A percentile compares a stretch with the other conserved stretches of the same genome.
Conservation (phyloP, 2,797 vertebrate species). For the Knipowitschia caucasica region DNA sequence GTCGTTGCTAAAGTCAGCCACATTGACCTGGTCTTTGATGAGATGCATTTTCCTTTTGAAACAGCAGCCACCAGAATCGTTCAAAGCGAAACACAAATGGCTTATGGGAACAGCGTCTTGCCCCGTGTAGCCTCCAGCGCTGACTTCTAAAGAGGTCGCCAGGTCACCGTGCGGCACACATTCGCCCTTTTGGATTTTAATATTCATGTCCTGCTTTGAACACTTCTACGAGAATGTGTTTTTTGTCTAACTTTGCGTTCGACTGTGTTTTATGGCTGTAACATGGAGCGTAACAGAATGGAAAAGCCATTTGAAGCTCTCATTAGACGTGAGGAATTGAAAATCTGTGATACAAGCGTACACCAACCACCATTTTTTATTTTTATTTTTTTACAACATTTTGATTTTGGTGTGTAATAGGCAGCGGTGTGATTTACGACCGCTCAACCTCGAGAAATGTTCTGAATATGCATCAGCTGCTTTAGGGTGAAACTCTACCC, state of each 20-base stretch:
- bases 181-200: constrained; percentile 1
- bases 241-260: constrained; percentile 12
- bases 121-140: constrained; percentile 14
- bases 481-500: constrained; percentile 30
- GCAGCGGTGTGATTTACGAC: constrained; percentile 42
- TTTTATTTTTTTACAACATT: constrained; percentile 27
- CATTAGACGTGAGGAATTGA: constrained; percentile 34
- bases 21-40: constrained; percentile 34
- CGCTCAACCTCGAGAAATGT: constrained; percentile 32
- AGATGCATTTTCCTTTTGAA: constrained; percentile 36
- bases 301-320: constrained; percentile 34
- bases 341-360: constrained; percentile 18
- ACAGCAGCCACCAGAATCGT: constrained; percentile 14
- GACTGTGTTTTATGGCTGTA: constrained; percentile 15
- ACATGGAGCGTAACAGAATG: constrained; percentile 17
- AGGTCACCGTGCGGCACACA: constrained; percentile 6
- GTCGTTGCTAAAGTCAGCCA: constrained; percentile 12
- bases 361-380: constrained; percentile 29
- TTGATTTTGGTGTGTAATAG: constrained; percentile 38
- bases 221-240: constrained; percentile 19
- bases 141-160: constrained; percentile 7
- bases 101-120: constrained; percentile 25
- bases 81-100: constrained; percentile 25
- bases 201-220: constrained; percentile 20
- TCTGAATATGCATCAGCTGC: constrained; percentile 36